phyloP scores from a whole-genome alignment of 2,888 invertebrate species.

The Cryptocephalus primarius region DNA sequence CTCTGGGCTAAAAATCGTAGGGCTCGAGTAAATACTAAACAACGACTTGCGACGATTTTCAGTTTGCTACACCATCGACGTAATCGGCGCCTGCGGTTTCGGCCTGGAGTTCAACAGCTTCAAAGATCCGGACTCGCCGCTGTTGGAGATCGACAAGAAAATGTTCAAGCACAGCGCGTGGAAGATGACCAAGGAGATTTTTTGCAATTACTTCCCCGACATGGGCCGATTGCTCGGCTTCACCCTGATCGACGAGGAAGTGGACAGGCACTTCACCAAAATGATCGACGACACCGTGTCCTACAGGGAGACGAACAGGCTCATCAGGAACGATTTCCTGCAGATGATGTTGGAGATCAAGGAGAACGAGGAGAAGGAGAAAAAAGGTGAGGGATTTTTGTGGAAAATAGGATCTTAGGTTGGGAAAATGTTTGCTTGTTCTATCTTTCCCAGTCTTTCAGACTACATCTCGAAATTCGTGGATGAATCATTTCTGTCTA shows the following conservation, averaged over 20 bases:
- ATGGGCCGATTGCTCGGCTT: not conserved
- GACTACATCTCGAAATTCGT: no score
- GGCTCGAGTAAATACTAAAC: no score
- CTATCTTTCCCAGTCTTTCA: no score
- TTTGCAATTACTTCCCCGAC: not conserved
- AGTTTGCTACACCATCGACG: slow-evolving; percentile 7
- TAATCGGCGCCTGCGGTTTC: slow-evolving; percentile 40
- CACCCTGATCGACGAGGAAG: slow-evolving; percentile 4
- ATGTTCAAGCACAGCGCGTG: not conserved
- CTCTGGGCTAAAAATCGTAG: no score
- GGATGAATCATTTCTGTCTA: no score
- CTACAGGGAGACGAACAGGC: slow-evolving; percentile 34
- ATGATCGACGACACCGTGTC: slow-evolving; percentile 36
- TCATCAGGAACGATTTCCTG: slow-evolving; percentile 42
- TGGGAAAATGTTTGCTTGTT: no score
- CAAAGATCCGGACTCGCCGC: slow-evolving; percentile 38
- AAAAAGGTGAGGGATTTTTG: not conserved
- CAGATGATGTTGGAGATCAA: slow-evolving; percentile 35
- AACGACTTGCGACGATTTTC: not conserved
- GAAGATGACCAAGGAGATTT: not conserved
- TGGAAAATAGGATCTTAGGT: not conserved
- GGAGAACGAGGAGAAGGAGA: slow-evolving; percentile 4
- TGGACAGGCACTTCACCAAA: slow-evolving; percentile 35
- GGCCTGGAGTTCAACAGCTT: slow-evolving; percentile 46
- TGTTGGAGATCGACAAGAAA: slow-evolving; percentile 20